Evolutionary conservation across 2,888 invertebrate species (phyloP).

Genomic region (Pseudeuparius sepicola): DNA sequence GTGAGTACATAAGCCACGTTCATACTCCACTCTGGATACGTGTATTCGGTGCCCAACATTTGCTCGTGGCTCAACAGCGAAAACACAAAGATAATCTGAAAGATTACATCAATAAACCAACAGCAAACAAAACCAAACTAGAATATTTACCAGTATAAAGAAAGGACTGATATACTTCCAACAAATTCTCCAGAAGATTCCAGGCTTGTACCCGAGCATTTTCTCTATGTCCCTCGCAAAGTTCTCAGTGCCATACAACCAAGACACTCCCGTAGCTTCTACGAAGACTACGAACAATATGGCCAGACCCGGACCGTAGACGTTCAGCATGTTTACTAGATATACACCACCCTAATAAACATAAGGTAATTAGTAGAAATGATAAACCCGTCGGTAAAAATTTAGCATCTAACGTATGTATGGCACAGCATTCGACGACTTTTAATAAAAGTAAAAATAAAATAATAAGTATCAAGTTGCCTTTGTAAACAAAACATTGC

Average conservation of each 20-base stretch:
- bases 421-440: no score
- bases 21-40: slow-evolving; percentile 74
- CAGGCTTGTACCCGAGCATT: slow-evolving; percentile 74
- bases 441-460: no score
- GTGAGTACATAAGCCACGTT: slow-evolving; percentile 75
- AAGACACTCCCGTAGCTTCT: slow-evolving; percentile 81
- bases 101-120: neutral
- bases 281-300: slow-evolving; percentile 86
- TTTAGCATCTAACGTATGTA: no score
- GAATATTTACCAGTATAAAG: slow-evolving; percentile 57
- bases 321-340: slow-evolving; percentile 76
- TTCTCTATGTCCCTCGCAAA: slow-evolving; percentile 71
- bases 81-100: slow-evolving; percentile 67
- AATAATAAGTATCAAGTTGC: no score
- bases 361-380: no score
- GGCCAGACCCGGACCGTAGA: slow-evolving; percentile 78
- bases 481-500: no score
- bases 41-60: slow-evolving; percentile 63
- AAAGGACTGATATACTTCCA: slow-evolving; percentile 84
- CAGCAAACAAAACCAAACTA: neutral
- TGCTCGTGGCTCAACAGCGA: slow-evolving; percentile 73
- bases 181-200: slow-evolving; percentile 70
- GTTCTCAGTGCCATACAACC: slow-evolving; percentile 78
- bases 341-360: slow-evolving; percentile 70
- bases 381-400: no score